Evolutionary conservation across 2,113 vertebrate genomes (phyloP), one percentile per base, ranked within the genome.

Genomic region (Hemibates koningsi): DNA sequence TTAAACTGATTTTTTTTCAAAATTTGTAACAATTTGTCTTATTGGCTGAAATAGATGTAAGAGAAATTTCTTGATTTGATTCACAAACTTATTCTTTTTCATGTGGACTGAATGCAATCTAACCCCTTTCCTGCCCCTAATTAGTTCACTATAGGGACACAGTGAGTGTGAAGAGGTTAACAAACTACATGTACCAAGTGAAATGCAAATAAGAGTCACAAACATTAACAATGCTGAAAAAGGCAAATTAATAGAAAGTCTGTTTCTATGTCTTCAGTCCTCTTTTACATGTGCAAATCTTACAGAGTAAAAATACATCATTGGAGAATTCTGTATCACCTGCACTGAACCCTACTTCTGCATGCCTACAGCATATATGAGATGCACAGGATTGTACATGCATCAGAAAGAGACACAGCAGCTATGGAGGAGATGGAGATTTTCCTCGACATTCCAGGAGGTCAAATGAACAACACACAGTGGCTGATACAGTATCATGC

Each of bases 401-500:
- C 41, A 45, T 45, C 38, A 43, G 38, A 27, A 71, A 9, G 43
- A 84, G 76, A 32, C 6, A 52, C 56, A 88, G 66, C 29, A 82
- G 56, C 83, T 43, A 53, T 34, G 52, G 8, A 45, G 38, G 13
- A 27, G 38, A 45, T 10, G 36, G 80, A 89, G 83, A 89, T 82
- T 78, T 88, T 71, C 84, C 73, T 88, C 9, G 45, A 63, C 81
- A 89, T 85, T 89, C 86, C 85, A 27, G 95, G 45, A 27, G 43
- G 43, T 50, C 43, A 78, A 48, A 76, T 50, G 71, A 76, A 96
- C 95, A 96, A 95, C 96, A 93, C 34, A 38, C 52, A 80, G 48
- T 32, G 73, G 17, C 17, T 34, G 7, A 80, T 87, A 87, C 76
- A 85, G 87, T 96, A 96, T 95, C 94, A 34, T 81, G 61, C 50